phyloP scores from a whole-genome alignment of 1,140 invertebrate species.

The Chlorops oryzae region DNA sequence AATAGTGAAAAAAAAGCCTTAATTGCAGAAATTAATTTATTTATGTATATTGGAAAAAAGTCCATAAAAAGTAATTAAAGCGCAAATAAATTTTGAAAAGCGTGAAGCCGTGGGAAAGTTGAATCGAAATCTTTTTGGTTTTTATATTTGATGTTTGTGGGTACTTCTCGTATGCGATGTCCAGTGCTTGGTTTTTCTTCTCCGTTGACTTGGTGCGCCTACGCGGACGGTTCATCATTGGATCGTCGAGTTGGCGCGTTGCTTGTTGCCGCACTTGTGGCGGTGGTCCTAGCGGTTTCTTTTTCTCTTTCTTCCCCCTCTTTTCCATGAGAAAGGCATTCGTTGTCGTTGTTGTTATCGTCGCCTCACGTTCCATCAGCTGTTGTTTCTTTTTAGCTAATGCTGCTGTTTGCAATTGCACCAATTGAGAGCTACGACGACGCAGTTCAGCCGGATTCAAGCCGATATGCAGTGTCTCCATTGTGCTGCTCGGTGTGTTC shows the following conservation, averaged over 20 bases:
- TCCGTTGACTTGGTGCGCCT: slow-evolving; percentile 9
- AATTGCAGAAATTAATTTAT: no score
- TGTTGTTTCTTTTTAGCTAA: slow-evolving; percentile 27
- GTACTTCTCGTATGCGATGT: not conserved
- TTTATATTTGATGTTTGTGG: not conserved
- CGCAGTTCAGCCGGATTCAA: slow-evolving; percentile 23
- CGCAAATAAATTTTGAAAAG: not conserved
- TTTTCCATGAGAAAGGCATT: slow-evolving; percentile 37
- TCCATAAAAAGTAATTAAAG: not conserved
- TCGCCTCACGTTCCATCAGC: slow-evolving; percentile 37
- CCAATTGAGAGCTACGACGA: slow-evolving; percentile 36
- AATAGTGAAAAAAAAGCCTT: no score
- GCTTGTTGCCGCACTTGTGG: slow-evolving; percentile 34
- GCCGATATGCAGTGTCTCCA: slow-evolving; percentile 9
- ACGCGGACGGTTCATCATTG: slow-evolving; percentile 39
- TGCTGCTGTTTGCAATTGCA: slow-evolving; percentile 27
- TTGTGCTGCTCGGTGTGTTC: slow-evolving; percentile 8
- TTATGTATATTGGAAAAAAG: not conserved
- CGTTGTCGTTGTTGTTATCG: slow-evolving; percentile 35
- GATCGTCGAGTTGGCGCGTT: slow-evolving; percentile 37
- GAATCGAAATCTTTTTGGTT: no score
- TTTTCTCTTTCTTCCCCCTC: slow-evolving; percentile 35
- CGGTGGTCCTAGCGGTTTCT: slow-evolving; percentile 37
- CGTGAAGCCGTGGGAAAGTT: not conserved
- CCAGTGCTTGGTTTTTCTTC: slow-evolving; percentile 5